Conservation (phyloP, 2,888 invertebrate species). For the Dryobota labecula region DNA sequence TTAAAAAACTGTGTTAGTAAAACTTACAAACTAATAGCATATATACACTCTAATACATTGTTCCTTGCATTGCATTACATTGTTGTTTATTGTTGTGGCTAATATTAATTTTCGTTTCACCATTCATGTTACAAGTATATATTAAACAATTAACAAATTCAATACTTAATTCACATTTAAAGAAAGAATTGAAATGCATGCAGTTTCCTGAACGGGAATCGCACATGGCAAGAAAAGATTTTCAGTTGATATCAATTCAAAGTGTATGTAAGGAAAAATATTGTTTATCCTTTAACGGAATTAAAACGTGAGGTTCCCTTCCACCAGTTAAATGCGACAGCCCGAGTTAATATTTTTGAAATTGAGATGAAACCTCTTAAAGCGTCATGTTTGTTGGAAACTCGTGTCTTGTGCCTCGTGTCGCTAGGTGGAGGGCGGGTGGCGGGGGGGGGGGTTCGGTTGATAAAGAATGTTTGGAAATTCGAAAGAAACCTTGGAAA, state of each 20-base stretch:
- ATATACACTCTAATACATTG: too few species aligned
- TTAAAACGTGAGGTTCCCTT: background rate
- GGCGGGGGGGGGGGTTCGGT: background rate
- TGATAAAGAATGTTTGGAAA: conserved; percentile 1
- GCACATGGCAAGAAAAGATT: background rate
- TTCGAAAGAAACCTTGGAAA: background rate
- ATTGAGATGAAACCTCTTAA: conserved; percentile 1
- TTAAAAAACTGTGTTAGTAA: too few species aligned
- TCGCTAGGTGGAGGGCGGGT: too few species aligned
- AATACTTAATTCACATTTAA: background rate
- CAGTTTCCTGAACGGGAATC: background rate
- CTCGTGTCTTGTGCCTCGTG: background rate
- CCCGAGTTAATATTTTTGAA: background rate
- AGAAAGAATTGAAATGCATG: background rate
- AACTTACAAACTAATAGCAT: too few species aligned
- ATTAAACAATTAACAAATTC: background rate
- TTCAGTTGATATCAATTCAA: background rate
- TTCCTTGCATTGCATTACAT: too few species aligned
- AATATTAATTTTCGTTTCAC: background rate
- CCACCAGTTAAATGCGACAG: background rate
- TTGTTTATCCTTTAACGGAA: background rate
- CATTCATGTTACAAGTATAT: background rate
- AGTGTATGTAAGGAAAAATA: background rate
- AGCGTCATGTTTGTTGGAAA: background rate
- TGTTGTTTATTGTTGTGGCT: background rate